Percentiles rank a stretch among this genome's conserved stretches.
Conservation (phyloP, 1,140 invertebrate species). For the Pseudomyrmex concolor region DNA sequence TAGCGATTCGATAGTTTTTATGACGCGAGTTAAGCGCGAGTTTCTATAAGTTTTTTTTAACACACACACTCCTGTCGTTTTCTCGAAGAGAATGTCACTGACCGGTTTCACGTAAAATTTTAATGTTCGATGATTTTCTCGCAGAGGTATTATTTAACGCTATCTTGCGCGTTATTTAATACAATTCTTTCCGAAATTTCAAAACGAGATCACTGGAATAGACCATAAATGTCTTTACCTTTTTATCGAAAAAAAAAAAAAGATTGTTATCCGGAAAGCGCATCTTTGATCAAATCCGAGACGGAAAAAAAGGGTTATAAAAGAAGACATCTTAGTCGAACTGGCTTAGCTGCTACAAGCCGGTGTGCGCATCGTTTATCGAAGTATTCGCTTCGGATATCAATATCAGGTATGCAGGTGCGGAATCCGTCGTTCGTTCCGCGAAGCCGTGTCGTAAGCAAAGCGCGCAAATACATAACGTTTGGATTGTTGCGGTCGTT, state of each 20-base stretch:
- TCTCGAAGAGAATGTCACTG: neutral
- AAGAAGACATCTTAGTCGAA: neutral
- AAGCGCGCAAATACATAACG: neutral
- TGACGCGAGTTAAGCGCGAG: neutral
- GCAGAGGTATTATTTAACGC: neutral
- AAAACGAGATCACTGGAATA: no score
- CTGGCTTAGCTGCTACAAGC: neutral
- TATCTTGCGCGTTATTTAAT: no score
- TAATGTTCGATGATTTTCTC: neutral
- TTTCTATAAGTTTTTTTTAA: constrained; percentile 18
- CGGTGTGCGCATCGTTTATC: constrained; percentile 9
- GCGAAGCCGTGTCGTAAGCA: constrained; percentile 24
- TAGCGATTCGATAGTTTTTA: constrained; percentile 50
- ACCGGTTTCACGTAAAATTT: neutral
- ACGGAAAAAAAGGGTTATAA: neutral
- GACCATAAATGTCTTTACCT: no score
- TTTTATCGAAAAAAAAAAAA: no score
- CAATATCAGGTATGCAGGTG: constrained; percentile 3
- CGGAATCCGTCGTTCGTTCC: constrained; percentile 25
- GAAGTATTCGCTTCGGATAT: constrained; percentile 39
- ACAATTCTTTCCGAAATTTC: no score
- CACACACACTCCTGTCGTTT: neutral
- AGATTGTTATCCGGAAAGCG: no score
- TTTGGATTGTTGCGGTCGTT: constrained; percentile 21
- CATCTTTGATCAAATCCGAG: neutral